Evolutionary conservation across 2,797 vertebrate genomes (phyloP), one percentile per base, ranked within the genome.

Genomic region (Eidolon dupreanum): DNA sequence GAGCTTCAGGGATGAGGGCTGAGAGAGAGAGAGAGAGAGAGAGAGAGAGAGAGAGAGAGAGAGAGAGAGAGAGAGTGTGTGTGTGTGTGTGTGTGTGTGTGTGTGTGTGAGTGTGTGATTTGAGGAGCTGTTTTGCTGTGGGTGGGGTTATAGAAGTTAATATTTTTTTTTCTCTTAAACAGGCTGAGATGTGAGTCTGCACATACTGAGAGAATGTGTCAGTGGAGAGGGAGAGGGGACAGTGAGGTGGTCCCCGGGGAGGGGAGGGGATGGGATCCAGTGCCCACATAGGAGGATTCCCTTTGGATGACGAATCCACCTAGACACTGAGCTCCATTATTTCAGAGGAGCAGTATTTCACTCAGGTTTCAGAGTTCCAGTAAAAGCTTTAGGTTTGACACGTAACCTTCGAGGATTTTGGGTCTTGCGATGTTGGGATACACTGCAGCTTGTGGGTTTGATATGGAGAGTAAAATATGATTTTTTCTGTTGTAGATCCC

Each of bases 391-490:
- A 8, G 26, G 8, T 55, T 38, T 89, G 87, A 75, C 70, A 4
- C 26, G 1, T 12, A 13, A 73, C 28, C 93, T 70, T 65, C 66
- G 95, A 83, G 97, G 73, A 8, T 71, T 89, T 73, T 63, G 11
- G 38, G 9, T 93, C 53, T 91, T 5, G 13, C 5, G 0, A 6
- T 19, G 28, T 65, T 70, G n/a, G 8, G 74, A 33, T 53, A 57
- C 49, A 11, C 26, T 66, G 79, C 84, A 75, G 16, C n/a, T 7
- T 84, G 77, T 61, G 75, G 61, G 10, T 88, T 77, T 70, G 65
- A 24, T 13, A 9, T 0, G 13, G 24, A 49, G 33, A 63, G 26
- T 57, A 19, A 51, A 41, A 3, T 24, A 9, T 33, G 55, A 10
- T 73, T 53, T 3, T 61, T 93, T 84, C 49, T 74, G 17, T 28